These are phyloP conservation scores for Myotis myotis DNA, from an alignment of 2,797 vertebrate species.

Conservation along the genomic window DNA sequence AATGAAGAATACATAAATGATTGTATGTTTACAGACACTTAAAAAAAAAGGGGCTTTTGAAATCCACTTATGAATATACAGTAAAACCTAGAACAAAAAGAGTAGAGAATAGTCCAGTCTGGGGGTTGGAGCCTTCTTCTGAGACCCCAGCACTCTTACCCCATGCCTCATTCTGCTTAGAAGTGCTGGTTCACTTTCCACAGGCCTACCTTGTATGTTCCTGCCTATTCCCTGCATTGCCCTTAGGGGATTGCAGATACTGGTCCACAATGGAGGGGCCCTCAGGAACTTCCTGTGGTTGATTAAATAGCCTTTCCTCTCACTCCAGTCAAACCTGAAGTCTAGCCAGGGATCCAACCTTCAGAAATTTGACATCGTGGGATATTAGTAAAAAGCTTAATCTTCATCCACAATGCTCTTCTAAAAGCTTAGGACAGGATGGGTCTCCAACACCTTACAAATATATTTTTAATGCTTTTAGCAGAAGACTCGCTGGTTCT, in stretches of 20 bases:
- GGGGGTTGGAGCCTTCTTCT: not conserved
- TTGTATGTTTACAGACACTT: not conserved
- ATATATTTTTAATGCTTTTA: not conserved
- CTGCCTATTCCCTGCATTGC: not conserved
- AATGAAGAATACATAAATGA: not conserved
- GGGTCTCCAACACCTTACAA: not conserved
- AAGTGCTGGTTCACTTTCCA: not conserved
- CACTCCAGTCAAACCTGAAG: not conserved
- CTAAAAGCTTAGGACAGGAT: not conserved
- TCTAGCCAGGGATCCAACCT: not conserved
- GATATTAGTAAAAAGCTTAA: not conserved
- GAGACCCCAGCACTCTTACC: not conserved
- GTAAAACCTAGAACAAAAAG: not conserved
- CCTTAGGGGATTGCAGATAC: not conserved
- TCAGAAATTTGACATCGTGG: not conserved
- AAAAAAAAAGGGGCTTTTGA: not conserved
- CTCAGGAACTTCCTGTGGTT: not conserved
- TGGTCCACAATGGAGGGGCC: not conserved
- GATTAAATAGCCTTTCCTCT: not conserved
- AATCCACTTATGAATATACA: not conserved
- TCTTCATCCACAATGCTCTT: not conserved
- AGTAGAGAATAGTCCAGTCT: not conserved
- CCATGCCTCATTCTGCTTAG: not conserved
- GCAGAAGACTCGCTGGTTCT: not conserved
- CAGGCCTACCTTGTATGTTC: not conserved